Evolutionary conservation across 2,797 vertebrate species (phyloP), one percentile per base, ranked within the genome.

Genomic region (Hypotaenidia philippensis): DNA sequence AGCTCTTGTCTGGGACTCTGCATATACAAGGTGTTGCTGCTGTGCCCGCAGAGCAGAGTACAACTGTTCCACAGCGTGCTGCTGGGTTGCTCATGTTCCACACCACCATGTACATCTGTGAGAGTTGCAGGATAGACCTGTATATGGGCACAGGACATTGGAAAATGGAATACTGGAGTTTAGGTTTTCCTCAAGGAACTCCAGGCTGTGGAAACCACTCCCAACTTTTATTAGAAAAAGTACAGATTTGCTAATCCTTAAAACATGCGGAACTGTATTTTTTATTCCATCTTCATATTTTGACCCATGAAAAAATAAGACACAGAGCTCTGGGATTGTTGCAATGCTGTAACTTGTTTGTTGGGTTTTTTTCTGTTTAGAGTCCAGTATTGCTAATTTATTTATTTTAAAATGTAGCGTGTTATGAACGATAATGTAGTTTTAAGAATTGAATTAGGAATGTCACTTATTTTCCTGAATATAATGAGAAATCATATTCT

Each of bases 11-110:
- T 50, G 64, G 12, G 25, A 23, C 21, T 38, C 5, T 29, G 12
- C 5, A 0, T 55, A 3, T 13, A 9, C 0, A 0, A 64, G 21
- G 10, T 66, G 11, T 13, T 81, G 17, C 20, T 65, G 20, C 8
- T 55, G 3, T 13, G 27, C 14, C 19, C 11, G 3, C 26, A 44
- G 31, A 74, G 38, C 47, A 78, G 41, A 32, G 44, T 26, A 27
- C 40, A 55, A 16, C 56, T 56, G 14, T 25, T 79, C 13, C 44
- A 55, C 25, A n/a, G 78, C n/a, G 20, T 44, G 27, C 9, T 17
- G 21, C 11, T 56, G 45, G 21, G 31, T 27, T 40, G 25, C 25
- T 57, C 23, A 25, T 12, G 10, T 47, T 82, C 1, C 4, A 55
- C 29, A 75, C 0, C 31, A 26, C 26, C 25, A 2, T 23, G 21